Conservation (phyloP, 1,140 invertebrate genomes). For the Aphaenogaster floridana region DNA sequence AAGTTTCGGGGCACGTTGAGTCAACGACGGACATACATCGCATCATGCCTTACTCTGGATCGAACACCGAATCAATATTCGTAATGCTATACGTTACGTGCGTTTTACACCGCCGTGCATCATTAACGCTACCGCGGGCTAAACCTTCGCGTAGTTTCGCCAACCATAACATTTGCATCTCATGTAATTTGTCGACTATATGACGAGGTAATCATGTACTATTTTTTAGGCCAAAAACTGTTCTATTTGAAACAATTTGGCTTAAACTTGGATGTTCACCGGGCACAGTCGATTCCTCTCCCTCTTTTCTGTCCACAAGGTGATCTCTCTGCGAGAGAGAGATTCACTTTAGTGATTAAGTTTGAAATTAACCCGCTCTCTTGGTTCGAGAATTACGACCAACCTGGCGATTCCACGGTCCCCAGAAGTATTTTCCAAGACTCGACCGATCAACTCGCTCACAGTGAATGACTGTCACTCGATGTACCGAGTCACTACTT, state of each 20-base stretch:
- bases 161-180: too few relatives aligned
- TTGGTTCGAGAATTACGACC: too few relatives aligned
- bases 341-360: not conserved
- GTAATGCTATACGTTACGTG: constrained; percentile 88
- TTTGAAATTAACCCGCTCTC: too few relatives aligned
- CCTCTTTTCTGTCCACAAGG: not conserved
- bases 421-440: not conserved
- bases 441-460: not conserved
- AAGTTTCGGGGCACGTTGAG: not conserved
- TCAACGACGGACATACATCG: not conserved
- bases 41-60: constrained; percentile 3
- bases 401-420: not conserved
- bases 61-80: constrained; percentile 85
- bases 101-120: constrained; percentile 90
- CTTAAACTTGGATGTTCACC: not conserved
- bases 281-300: not conserved
- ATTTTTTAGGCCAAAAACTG: too few relatives aligned
- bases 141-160: constrained; percentile 4
- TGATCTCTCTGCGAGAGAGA: not conserved
- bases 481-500: not conserved
- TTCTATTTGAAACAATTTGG: too few relatives aligned
- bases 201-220: too few relatives aligned
- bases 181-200: too few relatives aligned
- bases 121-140: constrained; percentile 84
- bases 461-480: not conserved